Evolutionary conservation across 2,113 vertebrate genomes (phyloP).

Genomic region (Terrapene triunguis): DNA sequence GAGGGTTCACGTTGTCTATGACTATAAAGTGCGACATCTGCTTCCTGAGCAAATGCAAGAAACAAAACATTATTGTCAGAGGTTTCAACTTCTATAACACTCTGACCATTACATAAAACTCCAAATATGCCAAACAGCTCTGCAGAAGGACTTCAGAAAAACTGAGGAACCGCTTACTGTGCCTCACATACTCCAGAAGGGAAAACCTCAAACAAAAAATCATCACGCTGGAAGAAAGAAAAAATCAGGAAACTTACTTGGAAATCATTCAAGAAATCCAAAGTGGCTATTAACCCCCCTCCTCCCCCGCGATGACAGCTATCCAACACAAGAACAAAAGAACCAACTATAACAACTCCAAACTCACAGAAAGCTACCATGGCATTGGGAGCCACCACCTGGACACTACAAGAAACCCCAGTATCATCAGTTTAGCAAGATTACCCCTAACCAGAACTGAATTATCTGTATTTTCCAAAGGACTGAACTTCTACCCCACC

Average conservation of each 20-base stretch:
- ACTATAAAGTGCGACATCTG: background rate
- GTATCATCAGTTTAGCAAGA: background rate
- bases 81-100: background rate
- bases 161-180: background rate
- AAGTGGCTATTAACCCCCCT: fast-evolving
- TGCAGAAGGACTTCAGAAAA: background rate
- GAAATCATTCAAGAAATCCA: background rate
- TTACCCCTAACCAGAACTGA: background rate
- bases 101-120: background rate
- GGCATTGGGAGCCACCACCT: background rate
- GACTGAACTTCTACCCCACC: background rate
- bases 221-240: background rate
- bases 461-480: background rate
- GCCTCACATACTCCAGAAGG: background rate
- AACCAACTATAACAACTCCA: background rate
- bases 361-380: background rate
- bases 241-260: background rate
- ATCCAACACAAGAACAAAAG: background rate
- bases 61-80: background rate
- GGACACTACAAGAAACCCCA: background rate
- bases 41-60: background rate
- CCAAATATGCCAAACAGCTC: background rate
- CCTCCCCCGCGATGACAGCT: background rate
- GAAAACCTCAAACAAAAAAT: background rate
- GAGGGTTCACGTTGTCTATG: background rate